Conservation (phyloP, 1,140 invertebrate genomes). For the Dinothrombium tinctorium region DNA sequence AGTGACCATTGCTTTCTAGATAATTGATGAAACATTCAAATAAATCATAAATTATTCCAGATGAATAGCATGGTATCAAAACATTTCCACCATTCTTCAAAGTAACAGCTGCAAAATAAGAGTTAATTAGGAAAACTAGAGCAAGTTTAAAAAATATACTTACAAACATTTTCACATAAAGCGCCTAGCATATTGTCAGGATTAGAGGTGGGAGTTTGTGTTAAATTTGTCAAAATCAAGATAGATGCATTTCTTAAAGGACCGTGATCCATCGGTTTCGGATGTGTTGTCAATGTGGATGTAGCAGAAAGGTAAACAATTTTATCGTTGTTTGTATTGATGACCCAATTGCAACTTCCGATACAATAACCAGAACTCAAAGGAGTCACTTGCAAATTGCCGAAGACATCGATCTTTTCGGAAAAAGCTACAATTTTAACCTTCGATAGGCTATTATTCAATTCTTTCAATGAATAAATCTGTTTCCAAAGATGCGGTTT, state of each 20-base stretch:
- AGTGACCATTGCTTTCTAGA: conserved; percentile 57
- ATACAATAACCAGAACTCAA: conserved; percentile 92
- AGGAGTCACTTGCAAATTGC: conserved; percentile 61
- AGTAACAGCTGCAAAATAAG: no score
- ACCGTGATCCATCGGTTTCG: conserved; percentile 67
- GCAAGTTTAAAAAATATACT: no score
- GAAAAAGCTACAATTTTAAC: conserved; percentile 85
- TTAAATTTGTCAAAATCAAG: conserved; percentile 70
- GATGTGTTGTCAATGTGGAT: conserved; percentile 19
- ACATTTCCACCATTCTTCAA: conserved; percentile 61
- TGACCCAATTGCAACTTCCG: conserved; percentile 92
- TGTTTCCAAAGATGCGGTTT: conserved; percentile 43
- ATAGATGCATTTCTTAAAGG: conserved; percentile 71
- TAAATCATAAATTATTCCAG: conserved; percentile 85
- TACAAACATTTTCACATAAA: conserved; percentile 68
- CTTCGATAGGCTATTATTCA: conserved; percentile 56
- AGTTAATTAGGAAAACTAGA: no score
- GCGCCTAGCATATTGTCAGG: conserved; percentile 86
- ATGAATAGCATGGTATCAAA: conserved; percentile 81
- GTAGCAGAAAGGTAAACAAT: conserved; percentile 24
- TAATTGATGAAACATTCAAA: conserved; percentile 85
- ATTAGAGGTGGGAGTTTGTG: conserved; percentile 73
- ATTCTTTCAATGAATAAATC: conserved; percentile 53
- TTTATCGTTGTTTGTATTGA: conserved; percentile 76
- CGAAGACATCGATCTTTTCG: conserved; percentile 76